phyloP scores from a whole-genome alignment of 2,797 vertebrate species.

The Catostomus latipinnis region DNA sequence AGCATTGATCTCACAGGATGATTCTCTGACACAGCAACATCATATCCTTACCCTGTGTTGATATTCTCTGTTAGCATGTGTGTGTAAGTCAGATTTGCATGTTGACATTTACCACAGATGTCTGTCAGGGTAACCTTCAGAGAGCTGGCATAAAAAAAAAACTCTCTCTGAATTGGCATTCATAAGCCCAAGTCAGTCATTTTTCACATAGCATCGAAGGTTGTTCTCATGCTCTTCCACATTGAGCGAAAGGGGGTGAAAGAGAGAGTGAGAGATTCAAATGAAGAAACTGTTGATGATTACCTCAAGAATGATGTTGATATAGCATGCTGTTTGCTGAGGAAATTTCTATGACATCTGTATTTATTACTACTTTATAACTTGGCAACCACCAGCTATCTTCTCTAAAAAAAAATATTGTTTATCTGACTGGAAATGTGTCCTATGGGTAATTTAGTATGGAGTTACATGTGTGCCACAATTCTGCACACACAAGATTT shows the following conservation, averaged over 20 bases:
- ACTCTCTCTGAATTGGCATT: slow-evolving; percentile 44
- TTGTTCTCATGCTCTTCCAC: neutral
- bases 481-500: no score
- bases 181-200: slow-evolving; percentile 29
- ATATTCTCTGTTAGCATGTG: slow-evolving; percentile 39
- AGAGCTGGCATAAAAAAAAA: slow-evolving; percentile 37
- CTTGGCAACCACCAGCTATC: neutral
- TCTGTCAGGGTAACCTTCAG: slow-evolving; percentile 50
- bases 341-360: neutral
- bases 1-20: slow-evolving; percentile 14
- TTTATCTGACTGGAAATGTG: slow-evolving; percentile 13
- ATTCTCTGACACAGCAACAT: slow-evolving; percentile 28
- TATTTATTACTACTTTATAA: neutral
- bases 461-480: no score
- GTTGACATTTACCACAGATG: slow-evolving; percentile 55
- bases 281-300: neutral
- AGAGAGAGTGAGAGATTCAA: neutral
- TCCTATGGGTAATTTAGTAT: slow-evolving; percentile 4
- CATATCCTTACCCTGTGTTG: slow-evolving; percentile 36
- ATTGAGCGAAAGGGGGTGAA: neutral
- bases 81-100: slow-evolving; percentile 41
- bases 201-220: slow-evolving; percentile 8
- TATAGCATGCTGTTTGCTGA: neutral
- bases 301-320: neutral
- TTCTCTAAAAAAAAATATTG: neutral